phyloP scores from a whole-genome alignment of 2,113 vertebrate species.

The Poecile atricapillus region DNA sequence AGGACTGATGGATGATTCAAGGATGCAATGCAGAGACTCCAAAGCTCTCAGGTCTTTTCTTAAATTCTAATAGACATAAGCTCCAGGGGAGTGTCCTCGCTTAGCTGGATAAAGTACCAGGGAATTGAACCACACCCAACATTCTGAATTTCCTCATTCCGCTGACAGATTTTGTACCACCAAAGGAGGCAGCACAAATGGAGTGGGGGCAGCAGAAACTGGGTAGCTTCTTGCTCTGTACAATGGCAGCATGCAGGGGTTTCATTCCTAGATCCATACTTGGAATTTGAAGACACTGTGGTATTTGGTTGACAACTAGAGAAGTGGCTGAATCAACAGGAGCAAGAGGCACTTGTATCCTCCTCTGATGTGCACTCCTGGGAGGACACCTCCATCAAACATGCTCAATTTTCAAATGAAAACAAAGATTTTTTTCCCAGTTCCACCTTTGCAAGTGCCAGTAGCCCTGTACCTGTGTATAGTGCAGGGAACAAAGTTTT shows the following conservation, averaged over 20 bases:
- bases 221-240: neutral
- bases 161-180: neutral
- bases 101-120: neutral
- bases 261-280: neutral
- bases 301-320: neutral
- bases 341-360: neutral
- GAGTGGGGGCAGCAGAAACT: no score
- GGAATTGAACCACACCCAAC: neutral
- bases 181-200: neutral
- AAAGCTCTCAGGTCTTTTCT: neutral
- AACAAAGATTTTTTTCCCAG: neutral
- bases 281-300: neutral
- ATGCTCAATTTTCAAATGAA: neutral
- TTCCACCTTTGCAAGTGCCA: neutral
- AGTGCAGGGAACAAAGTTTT: neutral
- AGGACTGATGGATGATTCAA: neutral
- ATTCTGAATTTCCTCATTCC: neutral
- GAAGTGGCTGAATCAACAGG: neutral
- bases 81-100: neutral
- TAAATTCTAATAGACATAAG: neutral
- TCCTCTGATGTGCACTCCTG: neutral
- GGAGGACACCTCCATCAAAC: neutral
- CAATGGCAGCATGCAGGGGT: rapidly evolving
- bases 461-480: neutral
- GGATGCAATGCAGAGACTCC: neutral